Conservation (phyloP, 64 coral and sea anemone species). For the Montipora cactus region DNA sequence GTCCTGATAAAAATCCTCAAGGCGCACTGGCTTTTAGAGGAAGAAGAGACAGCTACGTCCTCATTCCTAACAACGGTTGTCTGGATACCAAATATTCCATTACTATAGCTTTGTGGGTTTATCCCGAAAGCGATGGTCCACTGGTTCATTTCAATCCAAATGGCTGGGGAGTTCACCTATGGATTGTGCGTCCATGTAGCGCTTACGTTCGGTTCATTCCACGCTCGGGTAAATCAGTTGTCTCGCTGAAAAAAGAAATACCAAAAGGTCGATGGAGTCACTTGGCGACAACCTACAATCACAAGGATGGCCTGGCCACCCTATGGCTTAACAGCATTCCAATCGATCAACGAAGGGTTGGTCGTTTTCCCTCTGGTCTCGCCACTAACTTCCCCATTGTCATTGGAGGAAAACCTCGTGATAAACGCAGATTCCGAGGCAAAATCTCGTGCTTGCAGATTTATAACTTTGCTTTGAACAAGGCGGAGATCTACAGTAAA, state of each 20-base stretch:
- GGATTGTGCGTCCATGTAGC: background rate
- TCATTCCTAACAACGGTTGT: slow-evolving; percentile 74
- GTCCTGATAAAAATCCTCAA: slow-evolving; percentile 48
- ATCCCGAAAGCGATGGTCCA: slow-evolving; percentile 26
- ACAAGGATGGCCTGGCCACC: slow-evolving; percentile 45
- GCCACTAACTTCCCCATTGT: slow-evolving; percentile 61
- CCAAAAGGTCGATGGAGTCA: slow-evolving; percentile 63
- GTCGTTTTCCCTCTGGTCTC: slow-evolving; percentile 45
- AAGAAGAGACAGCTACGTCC: slow-evolving; percentile 50
- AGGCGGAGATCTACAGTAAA: slow-evolving; percentile 44
- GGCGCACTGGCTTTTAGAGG: slow-evolving; percentile 41
- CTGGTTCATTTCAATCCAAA: slow-evolving; percentile 56
- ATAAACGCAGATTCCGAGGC: slow-evolving; percentile 56
- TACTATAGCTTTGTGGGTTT: slow-evolving; percentile 48
- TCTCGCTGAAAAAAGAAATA: slow-evolving; percentile 3
- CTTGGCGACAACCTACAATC: slow-evolving; percentile 68
- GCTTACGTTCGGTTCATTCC: slow-evolving; percentile 12
- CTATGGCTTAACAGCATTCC: slow-evolving; percentile 41
- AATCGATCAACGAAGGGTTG: slow-evolving; percentile 25
- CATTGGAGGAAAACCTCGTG: slow-evolving; percentile 48
- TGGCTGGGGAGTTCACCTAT: slow-evolving; percentile 26
- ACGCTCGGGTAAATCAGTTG: background rate
- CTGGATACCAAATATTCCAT: slow-evolving; percentile 40
- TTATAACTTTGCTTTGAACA: slow-evolving; percentile 58
- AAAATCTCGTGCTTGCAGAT: slow-evolving; percentile 81